Evolutionary conservation across 1,140 invertebrate species (phyloP), one percentile per base, ranked within the genome.

Genomic region (Trinorchestia longiramus): DNA sequence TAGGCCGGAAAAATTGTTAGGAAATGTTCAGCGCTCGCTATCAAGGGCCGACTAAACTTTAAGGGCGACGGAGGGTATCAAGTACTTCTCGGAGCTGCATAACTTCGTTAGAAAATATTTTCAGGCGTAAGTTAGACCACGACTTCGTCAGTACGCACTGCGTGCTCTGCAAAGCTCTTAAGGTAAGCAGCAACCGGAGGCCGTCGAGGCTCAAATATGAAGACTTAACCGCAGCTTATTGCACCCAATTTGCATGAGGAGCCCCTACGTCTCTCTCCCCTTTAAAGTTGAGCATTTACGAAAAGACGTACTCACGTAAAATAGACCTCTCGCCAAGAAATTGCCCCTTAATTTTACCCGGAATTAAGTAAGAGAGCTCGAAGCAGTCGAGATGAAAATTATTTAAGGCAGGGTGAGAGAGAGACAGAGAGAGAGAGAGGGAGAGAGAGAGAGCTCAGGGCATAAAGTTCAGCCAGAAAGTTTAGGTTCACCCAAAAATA

Each of bases 271-370:
- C 88, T 43, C 41, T 44, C 88, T 23, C 41, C 41, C 88, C 88
- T 91, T 91, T 91, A 42, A 43, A 91, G 28, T 43, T 44, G 88
- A 91, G 88, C 88, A 91, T 91, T 44, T 42, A 43, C 19, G 88
- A 43, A 91, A 43, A 42, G 88, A 91, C 88, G 88, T 44, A 91
- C 88, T 91, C 88, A 43, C 88, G 41, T 91, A 91, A 91, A 91
- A 91, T 91, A 91, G 43, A 91, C 88, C 43, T 91, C 88, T 91
- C 41, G 43, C 88, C 88, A 91, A 91, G 88, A 91, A 91, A 91
- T 91, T 91, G 88, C 41, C 43, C 88, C 88, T 23, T 91, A 91
- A 91, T 91, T 91, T 91, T 44, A 43, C 88, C 28, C 19, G 43
- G 41, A 77, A 77, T 77, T 77, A 77, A 77, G 62, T 77, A 77